Evolutionary conservation across 2,113 vertebrate genomes (phyloP).

Genomic region (Theristicus caerulescens): DNA sequence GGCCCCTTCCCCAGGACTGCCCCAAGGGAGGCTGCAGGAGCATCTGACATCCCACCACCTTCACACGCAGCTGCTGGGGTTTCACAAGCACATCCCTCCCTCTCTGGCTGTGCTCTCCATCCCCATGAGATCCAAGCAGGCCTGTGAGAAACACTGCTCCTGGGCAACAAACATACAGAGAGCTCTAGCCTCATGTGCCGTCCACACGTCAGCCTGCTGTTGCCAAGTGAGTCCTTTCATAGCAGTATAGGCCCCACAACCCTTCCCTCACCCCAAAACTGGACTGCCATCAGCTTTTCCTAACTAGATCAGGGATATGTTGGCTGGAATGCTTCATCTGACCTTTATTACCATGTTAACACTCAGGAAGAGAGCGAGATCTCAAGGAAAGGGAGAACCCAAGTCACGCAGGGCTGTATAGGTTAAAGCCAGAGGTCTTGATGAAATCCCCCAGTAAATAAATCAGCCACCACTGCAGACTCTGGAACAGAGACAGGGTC

Average conservation of each 20-base stretch:
- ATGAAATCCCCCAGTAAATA: constrained; percentile 28
- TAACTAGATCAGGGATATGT: not conserved
- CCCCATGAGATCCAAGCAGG: accelerated
- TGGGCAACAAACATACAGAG: not conserved
- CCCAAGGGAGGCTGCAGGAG: not conserved
- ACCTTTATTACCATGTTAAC: constrained; percentile 8
- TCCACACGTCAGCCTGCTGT: not conserved
- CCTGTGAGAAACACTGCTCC: not conserved
- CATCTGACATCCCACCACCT: not conserved
- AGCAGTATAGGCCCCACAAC: not conserved
- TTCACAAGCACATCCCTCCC: not conserved
- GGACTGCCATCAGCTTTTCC: not conserved
- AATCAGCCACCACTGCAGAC: constrained; percentile 22
- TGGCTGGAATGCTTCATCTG: not conserved
- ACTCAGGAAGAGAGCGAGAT: not conserved
- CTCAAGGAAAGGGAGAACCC: not conserved
- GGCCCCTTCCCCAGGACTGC: not conserved
- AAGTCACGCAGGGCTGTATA: not conserved
- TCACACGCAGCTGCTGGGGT: not conserved
- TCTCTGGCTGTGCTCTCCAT: not conserved
- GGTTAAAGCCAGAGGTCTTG: constrained; percentile 32
- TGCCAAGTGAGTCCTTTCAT: not conserved
- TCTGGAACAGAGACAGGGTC: constrained; percentile 34
- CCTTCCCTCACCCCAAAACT: not conserved
- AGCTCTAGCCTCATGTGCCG: not conserved